Evolutionary conservation across 1,140 invertebrate genomes (phyloP).

Genomic region (Littorina saxatilis): DNA sequence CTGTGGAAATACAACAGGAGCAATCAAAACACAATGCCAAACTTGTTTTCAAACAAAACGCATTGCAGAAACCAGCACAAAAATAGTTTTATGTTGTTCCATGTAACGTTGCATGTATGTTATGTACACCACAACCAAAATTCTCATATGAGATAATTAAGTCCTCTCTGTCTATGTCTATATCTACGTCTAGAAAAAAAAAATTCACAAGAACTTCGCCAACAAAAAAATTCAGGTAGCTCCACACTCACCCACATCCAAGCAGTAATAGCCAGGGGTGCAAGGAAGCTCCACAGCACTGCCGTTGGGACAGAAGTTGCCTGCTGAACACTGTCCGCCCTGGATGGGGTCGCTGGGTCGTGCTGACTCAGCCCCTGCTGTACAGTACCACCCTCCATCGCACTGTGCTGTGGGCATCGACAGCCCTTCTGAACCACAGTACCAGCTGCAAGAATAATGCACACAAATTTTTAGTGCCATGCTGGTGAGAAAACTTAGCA

Average conservation of each 20-base stretch:
- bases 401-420: conserved; percentile 62
- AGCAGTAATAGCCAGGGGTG: conserved; percentile 69
- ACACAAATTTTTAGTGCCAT: neutral
- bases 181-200: no score
- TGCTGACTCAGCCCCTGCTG: conserved; percentile 48
- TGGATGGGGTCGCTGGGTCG: conserved; percentile 50
- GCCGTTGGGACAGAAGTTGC: conserved; percentile 70
- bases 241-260: conserved; percentile 55
- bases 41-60: neutral
- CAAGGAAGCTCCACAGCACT: conserved; percentile 63
- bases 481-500: neutral
- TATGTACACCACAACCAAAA: no score
- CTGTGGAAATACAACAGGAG: neutral
- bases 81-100: neutral
- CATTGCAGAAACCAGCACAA: neutral
- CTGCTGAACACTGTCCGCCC: conserved; percentile 65
- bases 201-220: no score
- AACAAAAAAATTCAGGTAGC: no score
- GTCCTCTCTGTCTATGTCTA: no score
- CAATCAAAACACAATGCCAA: neutral
- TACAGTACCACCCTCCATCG: conserved; percentile 71
- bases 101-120: neutral
- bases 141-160: no score
- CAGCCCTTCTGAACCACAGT: conserved; percentile 67
- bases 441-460: conserved; percentile 45